Evolutionary conservation across 2,113 vertebrate species (phyloP).

Genomic region (Pica pica): DNA sequence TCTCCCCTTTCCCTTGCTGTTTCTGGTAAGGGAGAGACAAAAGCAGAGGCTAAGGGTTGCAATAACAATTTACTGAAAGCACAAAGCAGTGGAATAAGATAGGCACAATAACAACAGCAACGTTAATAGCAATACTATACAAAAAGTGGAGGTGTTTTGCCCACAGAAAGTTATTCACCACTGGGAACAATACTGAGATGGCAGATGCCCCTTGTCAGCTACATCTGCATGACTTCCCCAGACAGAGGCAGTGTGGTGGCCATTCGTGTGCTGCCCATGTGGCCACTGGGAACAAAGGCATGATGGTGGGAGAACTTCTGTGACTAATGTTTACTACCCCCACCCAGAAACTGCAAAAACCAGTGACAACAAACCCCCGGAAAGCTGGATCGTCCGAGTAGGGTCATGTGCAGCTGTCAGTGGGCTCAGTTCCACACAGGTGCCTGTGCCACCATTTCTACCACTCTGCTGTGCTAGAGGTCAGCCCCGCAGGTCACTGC

Average conservation of each 20-base stretch:
- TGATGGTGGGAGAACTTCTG: not conserved
- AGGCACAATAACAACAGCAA: not conserved
- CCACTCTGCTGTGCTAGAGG: accelerated
- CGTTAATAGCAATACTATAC: not conserved
- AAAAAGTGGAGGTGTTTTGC: not conserved
- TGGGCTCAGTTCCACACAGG: not conserved
- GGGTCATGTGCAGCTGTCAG: not conserved
- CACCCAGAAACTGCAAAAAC: not conserved
- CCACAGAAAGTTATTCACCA: not conserved
- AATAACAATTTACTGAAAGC: not conserved
- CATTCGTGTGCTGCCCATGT: not conserved
- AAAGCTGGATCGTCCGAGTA: not conserved
- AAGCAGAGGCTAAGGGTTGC: not conserved
- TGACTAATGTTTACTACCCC: not conserved
- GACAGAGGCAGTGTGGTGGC: not conserved
- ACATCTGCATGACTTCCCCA: not conserved
- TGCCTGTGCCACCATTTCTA: not conserved
- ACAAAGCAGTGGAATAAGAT: not conserved
- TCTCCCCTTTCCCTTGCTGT: not conserved
- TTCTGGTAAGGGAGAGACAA: not conserved
- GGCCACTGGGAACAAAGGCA: not conserved
- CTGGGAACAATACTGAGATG: not conserved
- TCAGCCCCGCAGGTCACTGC: not conserved
- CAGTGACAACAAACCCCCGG: not conserved
- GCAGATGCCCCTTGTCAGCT: not conserved